Conservation (phyloP, 2,888 invertebrate genomes). For the Xiphydria camelus region DNA sequence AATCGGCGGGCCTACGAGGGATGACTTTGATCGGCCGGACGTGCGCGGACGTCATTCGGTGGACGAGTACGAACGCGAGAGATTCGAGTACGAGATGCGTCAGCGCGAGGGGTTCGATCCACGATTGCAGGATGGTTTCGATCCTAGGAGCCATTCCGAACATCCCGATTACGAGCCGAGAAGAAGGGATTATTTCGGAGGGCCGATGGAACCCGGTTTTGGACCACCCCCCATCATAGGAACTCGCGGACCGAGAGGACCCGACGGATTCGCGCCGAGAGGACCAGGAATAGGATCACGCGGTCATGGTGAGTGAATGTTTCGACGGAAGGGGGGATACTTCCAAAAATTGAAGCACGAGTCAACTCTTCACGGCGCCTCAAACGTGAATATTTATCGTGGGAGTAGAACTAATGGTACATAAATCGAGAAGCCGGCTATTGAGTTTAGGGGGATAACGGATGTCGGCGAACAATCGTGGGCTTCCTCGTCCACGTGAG, state of each 20-base stretch:
- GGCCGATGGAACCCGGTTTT: conserved; percentile 45
- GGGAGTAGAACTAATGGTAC: too few species aligned
- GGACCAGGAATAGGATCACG: conserved; percentile 48
- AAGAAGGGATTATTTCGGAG: conserved; percentile 51
- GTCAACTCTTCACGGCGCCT: too few species aligned
- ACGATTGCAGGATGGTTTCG: conserved; percentile 46
- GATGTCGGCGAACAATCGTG: too few species aligned
- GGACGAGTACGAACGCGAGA: conserved; percentile 50
- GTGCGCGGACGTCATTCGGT: conserved; percentile 41
- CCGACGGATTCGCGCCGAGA: conserved; percentile 53
- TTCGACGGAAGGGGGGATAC: too few species aligned
- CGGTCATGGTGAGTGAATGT: conserved; percentile 51
- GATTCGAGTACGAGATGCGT: conserved; percentile 51
- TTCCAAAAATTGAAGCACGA: too few species aligned
- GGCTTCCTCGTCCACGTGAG: too few species aligned
- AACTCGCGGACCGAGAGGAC: conserved; percentile 49
- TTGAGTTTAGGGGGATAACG: too few species aligned
- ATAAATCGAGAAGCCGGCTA: too few species aligned
- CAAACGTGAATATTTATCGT: too few species aligned
- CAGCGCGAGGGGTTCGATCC: conserved; percentile 51
- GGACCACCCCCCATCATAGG: conserved; percentile 52
- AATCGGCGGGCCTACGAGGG: conserved; percentile 37
- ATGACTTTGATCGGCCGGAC: conserved; percentile 48
- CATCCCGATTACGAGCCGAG: conserved; percentile 52
- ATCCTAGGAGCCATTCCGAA: conserved; percentile 43